These are phyloP conservation scores for Acanthosoma haemorrhoidale DNA, from an alignment of 2,888 invertebrate species.

Conservation along the genomic window DNA sequence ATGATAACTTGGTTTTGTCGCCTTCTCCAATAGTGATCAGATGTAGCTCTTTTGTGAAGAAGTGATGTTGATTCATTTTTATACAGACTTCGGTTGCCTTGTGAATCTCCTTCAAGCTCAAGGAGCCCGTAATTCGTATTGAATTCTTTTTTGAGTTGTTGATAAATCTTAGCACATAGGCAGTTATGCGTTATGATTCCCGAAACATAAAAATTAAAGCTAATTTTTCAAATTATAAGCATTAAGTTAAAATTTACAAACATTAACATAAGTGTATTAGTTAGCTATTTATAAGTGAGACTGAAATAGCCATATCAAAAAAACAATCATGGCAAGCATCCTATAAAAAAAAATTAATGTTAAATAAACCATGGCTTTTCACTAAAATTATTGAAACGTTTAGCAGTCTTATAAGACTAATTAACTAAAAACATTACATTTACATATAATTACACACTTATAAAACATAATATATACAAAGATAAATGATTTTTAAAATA, in stretches of 20 bases:
- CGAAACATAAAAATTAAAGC: neutral
- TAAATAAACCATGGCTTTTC: neutral
- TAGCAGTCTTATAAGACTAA: conserved; percentile 4
- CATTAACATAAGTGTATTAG: neutral
- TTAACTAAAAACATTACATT: neutral
- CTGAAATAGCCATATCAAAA: neutral
- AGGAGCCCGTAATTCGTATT: too few species aligned
- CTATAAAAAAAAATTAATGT: neutral
- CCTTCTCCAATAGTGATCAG: too few species aligned
- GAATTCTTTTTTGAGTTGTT: too few species aligned
- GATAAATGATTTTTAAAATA: neutral
- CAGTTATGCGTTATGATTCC: too few species aligned
- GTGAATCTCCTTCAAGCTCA: too few species aligned
- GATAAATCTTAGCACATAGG: too few species aligned
- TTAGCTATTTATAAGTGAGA: neutral
- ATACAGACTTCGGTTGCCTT: too few species aligned
- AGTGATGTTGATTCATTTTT: too few species aligned
- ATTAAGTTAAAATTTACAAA: neutral
- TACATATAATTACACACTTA: conserved; percentile 7
- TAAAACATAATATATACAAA: conserved; percentile 11
- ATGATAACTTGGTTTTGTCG: too few species aligned
- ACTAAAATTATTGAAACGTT: neutral
- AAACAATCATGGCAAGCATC: neutral
- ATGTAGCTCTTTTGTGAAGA: too few species aligned
- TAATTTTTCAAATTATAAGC: neutral